Percentiles rank a stretch among this genome's conserved stretches.
Evolutionary conservation across 2,888 invertebrate genomes (phyloP).

Genomic region (Clistopyga incitator): DNA sequence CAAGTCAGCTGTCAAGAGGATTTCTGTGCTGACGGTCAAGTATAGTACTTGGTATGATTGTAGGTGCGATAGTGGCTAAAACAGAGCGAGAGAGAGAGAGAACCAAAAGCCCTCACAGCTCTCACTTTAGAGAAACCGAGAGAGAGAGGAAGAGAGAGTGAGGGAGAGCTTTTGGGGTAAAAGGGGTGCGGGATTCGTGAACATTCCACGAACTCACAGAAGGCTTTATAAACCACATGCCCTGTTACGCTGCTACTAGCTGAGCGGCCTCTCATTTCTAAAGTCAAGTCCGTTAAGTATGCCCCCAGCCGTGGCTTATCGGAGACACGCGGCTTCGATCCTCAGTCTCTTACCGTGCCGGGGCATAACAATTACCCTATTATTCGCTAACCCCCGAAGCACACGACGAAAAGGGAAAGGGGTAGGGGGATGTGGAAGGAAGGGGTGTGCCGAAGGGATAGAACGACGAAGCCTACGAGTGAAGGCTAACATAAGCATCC

Average conservation of each 20-base stretch:
- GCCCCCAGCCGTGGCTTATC: constrained; percentile 83
- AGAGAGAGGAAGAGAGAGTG: background rate
- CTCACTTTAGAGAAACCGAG: background rate
- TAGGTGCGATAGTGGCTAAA: background rate
- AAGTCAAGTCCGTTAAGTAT: constrained; percentile 82
- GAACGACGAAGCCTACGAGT: constrained; percentile 59
- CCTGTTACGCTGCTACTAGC: background rate
- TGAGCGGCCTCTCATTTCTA: constrained; percentile 69
- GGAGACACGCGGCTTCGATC: constrained; percentile 82
- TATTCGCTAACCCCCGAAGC: constrained; percentile 74
- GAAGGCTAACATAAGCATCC: constrained; percentile 52
- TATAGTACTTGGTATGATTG: background rate
- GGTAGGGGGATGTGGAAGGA: constrained; percentile 47
- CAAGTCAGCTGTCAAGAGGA: constrained; percentile 18
- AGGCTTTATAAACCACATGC: background rate
- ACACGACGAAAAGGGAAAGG: constrained; percentile 66
- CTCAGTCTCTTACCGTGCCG: constrained; percentile 80
- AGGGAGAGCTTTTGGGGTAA: background rate
- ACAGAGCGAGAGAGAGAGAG: background rate
- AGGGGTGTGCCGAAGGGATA: constrained; percentile 24
- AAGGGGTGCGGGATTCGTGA: background rate
- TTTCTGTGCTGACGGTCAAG: background rate
- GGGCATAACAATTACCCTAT: constrained; percentile 84
- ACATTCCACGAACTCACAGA: background rate
- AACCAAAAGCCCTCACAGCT: too few relatives aligned